phyloP scores from a whole-genome alignment of 2,888 invertebrate species.

The Ariolimax columbianus region DNA sequence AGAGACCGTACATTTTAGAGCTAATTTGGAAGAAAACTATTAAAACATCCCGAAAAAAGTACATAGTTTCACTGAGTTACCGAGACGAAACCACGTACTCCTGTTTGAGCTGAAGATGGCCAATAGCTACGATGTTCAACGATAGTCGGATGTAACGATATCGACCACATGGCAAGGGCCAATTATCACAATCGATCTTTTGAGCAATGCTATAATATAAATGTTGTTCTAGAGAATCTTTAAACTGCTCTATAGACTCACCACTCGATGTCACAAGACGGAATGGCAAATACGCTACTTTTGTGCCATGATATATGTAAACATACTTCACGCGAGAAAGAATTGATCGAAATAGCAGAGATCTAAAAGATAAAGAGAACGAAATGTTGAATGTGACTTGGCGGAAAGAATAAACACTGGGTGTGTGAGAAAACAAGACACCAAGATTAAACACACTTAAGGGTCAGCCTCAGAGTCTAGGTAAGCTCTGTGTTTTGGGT shows the following conservation, averaged over 20 bases:
- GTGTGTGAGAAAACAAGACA: background rate
- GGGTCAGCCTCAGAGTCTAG: background rate
- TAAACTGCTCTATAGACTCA: background rate
- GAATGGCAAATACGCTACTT: background rate
- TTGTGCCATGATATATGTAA: background rate
- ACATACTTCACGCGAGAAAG: background rate
- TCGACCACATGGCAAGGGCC: constrained; percentile 12
- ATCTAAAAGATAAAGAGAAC: background rate
- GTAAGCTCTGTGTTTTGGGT: background rate
- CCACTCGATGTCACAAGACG: background rate
- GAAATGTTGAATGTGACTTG: background rate
- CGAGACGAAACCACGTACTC: background rate
- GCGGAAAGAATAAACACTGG: background rate
- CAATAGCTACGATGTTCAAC: background rate
- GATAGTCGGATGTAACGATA: background rate
- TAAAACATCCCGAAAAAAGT: background rate
- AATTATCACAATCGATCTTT: constrained; percentile 5
- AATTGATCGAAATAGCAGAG: background rate
- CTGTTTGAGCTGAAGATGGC: background rate
- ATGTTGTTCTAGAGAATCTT: background rate
- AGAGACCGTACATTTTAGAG: background rate
- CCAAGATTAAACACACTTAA: background rate
- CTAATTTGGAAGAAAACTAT: background rate
- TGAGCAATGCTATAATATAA: background rate
- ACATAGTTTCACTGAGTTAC: background rate